Evolutionary conservation across 2,113 vertebrate species (phyloP).

Genomic region (Periophthalmodon schlosseri): DNA sequence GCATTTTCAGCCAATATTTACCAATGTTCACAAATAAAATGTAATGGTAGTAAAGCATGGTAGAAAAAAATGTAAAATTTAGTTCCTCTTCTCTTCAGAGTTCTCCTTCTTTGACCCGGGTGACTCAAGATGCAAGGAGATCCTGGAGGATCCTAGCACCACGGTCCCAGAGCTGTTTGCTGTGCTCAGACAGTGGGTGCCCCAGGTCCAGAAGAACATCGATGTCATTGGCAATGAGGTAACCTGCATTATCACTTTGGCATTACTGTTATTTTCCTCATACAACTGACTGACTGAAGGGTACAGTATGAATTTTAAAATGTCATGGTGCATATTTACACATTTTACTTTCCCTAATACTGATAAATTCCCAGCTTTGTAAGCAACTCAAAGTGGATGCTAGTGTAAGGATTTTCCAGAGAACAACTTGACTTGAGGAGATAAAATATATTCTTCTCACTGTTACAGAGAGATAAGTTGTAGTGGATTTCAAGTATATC

Average conservation of each 20-base stretch:
- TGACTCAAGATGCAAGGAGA: slow-evolving; percentile 89
- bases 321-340: neutral
- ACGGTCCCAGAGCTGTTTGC: slow-evolving; percentile 95
- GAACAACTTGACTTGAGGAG: slow-evolving; percentile 32
- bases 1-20: too few species aligned
- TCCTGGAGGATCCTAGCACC: slow-evolving; percentile 88
- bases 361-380: neutral
- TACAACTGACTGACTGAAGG: neutral
- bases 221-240: slow-evolving; percentile 93
- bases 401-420: slow-evolving; percentile 36
- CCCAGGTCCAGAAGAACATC: slow-evolving; percentile 96
- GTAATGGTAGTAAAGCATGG: neutral
- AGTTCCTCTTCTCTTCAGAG: slow-evolving; percentile 73
- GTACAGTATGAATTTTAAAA: neutral
- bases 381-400: slow-evolving; percentile 33
- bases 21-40: neutral
- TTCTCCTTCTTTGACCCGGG: slow-evolving; percentile 98
- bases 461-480: slow-evolving; percentile 1
- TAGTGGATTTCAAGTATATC: neutral
- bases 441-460: neutral
- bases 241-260: slow-evolving; percentile 21
- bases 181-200: slow-evolving; percentile 96
- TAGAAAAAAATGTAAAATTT: neutral
- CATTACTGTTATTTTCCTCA: neutral
- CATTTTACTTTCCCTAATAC: neutral